These are phyloP conservation scores for Bellardia pandia DNA, from an alignment of 2,888 invertebrate genomes.

Conservation along the genomic window DNA sequence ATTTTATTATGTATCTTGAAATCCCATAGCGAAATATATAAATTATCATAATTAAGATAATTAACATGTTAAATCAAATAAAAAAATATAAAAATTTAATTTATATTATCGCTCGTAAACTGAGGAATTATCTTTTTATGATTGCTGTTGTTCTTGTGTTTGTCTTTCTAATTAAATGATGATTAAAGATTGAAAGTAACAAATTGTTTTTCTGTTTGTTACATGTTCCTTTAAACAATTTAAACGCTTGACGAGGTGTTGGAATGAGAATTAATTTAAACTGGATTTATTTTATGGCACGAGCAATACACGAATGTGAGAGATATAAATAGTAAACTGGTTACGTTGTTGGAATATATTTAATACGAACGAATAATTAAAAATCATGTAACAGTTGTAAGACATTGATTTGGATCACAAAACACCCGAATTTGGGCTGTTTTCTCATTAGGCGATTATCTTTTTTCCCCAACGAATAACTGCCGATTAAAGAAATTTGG, in stretches of 20 bases:
- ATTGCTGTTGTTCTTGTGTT: conserved; percentile 10
- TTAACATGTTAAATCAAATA: conserved; percentile 70
- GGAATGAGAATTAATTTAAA: conserved; percentile 49
- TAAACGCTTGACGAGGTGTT: conserved; percentile 38
- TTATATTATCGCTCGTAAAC: conserved; percentile 55
- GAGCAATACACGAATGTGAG: not conserved
- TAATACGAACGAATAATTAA: no score
- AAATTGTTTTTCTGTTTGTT: conserved; percentile 27
- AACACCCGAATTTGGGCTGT: no score
- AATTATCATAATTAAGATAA: conserved; percentile 72
- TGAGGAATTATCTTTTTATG: conserved; percentile 43
- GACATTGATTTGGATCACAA: no score
- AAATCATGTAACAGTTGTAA: no score
- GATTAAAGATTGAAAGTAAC: conserved; percentile 29
- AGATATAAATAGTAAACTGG: not conserved
- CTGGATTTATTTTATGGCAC: not conserved
- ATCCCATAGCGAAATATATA: conserved; percentile 53
- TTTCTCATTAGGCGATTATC: no score
- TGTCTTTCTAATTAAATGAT: conserved; percentile 45
- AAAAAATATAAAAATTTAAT: conserved; percentile 48
- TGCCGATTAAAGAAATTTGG: no score
- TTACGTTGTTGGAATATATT: not conserved
- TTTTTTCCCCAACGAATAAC: no score
- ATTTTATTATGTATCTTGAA: conserved; percentile 37
- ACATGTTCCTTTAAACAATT: not conserved